phyloP scores from a whole-genome alignment of 2,888 invertebrate species.

The Amphipyra berbera region DNA sequence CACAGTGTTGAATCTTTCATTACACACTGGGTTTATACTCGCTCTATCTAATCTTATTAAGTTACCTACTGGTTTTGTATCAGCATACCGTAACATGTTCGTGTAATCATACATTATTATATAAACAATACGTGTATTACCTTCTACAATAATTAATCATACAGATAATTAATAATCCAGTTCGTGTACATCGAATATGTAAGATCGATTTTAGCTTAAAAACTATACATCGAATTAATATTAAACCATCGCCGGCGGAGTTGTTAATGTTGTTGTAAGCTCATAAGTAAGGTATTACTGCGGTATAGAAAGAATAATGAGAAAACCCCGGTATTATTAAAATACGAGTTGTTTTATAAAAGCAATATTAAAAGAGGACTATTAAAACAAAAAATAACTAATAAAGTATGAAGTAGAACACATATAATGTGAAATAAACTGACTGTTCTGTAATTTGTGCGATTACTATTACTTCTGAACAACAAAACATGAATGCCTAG shows the following conservation, averaged over 20 bases:
- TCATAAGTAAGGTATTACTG: constrained; percentile 19
- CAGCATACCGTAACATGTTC: constrained; percentile 31
- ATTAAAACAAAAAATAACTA: constrained; percentile 4
- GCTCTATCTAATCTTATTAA: too few species aligned
- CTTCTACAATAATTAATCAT: constrained; percentile 28
- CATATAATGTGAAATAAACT: constrained; percentile 12
- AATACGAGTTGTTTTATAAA: constrained; percentile 12
- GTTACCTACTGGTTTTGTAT: constrained; percentile 23
- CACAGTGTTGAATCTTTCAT: too few species aligned
- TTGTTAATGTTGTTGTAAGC: constrained; percentile 15
- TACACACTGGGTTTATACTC: too few species aligned
- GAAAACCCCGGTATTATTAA: constrained; percentile 14
- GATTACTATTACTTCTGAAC: constrained; percentile 8
- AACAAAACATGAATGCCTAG: constrained; percentile 15
- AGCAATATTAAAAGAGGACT: constrained; percentile 4
- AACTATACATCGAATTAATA: constrained; percentile 15
- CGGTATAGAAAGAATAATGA: constrained; percentile 21
- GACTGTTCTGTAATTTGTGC: background rate
- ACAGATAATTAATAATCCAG: constrained; percentile 24
- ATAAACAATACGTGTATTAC: constrained; percentile 27
- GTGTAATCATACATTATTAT: constrained; percentile 21
- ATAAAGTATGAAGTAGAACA: background rate
- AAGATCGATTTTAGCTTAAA: constrained; percentile 7
- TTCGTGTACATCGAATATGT: constrained; percentile 11
- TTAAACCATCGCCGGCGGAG: background rate